Evolutionary conservation across 2,888 invertebrate genomes (phyloP).

Genomic region (Ptychoptera contaminata): DNA sequence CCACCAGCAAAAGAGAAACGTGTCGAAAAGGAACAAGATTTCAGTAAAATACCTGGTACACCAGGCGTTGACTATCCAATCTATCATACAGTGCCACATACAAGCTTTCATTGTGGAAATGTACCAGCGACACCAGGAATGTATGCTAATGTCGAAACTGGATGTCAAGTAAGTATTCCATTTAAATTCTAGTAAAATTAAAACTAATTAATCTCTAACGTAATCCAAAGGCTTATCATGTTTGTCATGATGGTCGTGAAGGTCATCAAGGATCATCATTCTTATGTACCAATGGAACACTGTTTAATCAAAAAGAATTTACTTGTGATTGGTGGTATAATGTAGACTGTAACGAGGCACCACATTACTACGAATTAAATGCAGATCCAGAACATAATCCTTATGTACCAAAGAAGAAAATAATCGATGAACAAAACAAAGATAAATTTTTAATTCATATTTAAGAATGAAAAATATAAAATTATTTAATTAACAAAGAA

Average conservation of each 20-base stretch:
- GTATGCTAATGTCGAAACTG: constrained; percentile 81
- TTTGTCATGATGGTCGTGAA: constrained; percentile 75
- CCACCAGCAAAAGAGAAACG: constrained; percentile 21
- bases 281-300: constrained; percentile 72
- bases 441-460: constrained; percentile 24
- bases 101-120: constrained; percentile 60
- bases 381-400: constrained; percentile 68
- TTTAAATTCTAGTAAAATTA: constrained; percentile 5
- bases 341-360: constrained; percentile 65
- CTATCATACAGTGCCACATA: constrained; percentile 60
- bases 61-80: constrained; percentile 72
- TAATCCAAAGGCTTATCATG: constrained; percentile 56
- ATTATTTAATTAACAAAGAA: constrained; percentile 1
- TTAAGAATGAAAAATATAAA: constrained; percentile 11
- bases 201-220: background rate
- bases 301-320: constrained; percentile 74
- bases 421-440: constrained; percentile 27
- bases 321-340: constrained; percentile 90
- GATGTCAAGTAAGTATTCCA: constrained; percentile 49
- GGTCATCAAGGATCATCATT: constrained; percentile 71
- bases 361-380: constrained; percentile 59
- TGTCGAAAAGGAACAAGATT: constrained; percentile 53
- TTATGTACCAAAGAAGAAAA: constrained; percentile 56
- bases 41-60: constrained; percentile 63
- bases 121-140: constrained; percentile 73